Conservation (phyloP, 2,888 invertebrate species). For the Byasa hedistus region DNA sequence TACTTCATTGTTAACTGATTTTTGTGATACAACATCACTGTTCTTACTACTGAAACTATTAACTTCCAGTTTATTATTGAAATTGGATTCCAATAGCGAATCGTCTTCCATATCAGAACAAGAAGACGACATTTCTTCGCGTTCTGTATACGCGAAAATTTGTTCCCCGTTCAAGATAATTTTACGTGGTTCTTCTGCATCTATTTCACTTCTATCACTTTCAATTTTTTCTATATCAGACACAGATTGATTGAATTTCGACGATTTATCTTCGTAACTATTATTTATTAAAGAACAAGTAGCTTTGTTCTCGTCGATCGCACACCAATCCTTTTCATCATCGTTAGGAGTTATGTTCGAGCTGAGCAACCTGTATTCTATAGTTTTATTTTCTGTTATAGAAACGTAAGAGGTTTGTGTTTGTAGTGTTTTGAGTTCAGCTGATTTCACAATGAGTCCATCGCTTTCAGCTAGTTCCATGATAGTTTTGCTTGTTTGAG, state of each 20-base stretch:
- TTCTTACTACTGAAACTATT: conserved; percentile 16
- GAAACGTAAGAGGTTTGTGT: conserved; percentile 70
- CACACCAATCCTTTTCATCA: conserved; percentile 1
- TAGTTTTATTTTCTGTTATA: conserved; percentile 56
- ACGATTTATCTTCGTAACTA: conserved; percentile 50
- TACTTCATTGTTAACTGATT: conserved; percentile 58
- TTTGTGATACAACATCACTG: conserved; percentile 49
- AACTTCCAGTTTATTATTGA: conserved; percentile 23
- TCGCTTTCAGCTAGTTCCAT: conserved; percentile 70
- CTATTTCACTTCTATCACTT: conserved; percentile 19
- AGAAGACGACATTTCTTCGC: conserved; percentile 40
- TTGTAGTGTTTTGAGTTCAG: conserved; percentile 49
- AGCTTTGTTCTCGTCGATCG: conserved; percentile 1
- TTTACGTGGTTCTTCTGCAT: conserved; percentile 31
- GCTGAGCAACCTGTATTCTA: conserved; percentile 51
- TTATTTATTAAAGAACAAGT: conserved; percentile 30
- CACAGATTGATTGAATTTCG: conserved; percentile 47
- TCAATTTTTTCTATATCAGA: conserved; percentile 42
- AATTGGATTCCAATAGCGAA: conserved; percentile 52
- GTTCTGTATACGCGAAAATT: conserved; percentile 40
- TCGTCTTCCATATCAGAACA: conserved; percentile 63
- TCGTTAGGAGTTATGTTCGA: conserved; percentile 15
- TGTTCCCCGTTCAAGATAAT: conserved; percentile 42
- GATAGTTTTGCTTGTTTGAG: conserved; percentile 81
- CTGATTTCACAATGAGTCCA: conserved; percentile 33